Conservation (phyloP, 1,140 invertebrate species). For the Bombus huntii region DNA sequence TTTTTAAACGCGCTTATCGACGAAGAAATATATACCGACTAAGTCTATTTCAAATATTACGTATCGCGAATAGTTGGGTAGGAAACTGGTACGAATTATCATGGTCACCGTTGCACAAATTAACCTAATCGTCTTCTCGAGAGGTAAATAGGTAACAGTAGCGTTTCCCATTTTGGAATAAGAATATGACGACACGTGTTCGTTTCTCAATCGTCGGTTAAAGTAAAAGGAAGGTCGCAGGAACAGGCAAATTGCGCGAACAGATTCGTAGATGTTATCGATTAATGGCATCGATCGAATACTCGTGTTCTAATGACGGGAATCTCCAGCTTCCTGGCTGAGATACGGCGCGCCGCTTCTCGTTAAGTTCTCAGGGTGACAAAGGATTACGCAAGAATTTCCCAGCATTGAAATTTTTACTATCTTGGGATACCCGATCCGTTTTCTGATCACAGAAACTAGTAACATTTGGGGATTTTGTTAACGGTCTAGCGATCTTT, state of each 20-base stretch:
- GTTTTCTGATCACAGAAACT: background rate
- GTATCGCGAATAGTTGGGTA: too few relatives aligned
- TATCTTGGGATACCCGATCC: background rate
- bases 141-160: background rate
- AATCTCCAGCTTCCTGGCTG: background rate
- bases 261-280: background rate
- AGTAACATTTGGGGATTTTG: background rate
- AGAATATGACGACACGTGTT: background rate
- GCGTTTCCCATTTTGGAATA: background rate
- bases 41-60: too few relatives aligned
- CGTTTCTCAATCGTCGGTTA: background rate
- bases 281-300: conserved; percentile 11
- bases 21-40: too few relatives aligned
- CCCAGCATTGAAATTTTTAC: conserved; percentile 12
- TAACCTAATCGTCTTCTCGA: background rate
- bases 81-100: too few relatives aligned
- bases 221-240: conserved; percentile 9
- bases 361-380: background rate
- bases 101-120: background rate
- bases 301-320: background rate
- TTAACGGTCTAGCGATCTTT: background rate
- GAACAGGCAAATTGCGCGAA: conserved; percentile 2
- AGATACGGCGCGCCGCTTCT: background rate
- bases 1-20: too few relatives aligned
- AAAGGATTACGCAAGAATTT: conserved; percentile 1